Conservation (phyloP, 1,140 invertebrate species). For the Drosophila athabasca region DNA sequence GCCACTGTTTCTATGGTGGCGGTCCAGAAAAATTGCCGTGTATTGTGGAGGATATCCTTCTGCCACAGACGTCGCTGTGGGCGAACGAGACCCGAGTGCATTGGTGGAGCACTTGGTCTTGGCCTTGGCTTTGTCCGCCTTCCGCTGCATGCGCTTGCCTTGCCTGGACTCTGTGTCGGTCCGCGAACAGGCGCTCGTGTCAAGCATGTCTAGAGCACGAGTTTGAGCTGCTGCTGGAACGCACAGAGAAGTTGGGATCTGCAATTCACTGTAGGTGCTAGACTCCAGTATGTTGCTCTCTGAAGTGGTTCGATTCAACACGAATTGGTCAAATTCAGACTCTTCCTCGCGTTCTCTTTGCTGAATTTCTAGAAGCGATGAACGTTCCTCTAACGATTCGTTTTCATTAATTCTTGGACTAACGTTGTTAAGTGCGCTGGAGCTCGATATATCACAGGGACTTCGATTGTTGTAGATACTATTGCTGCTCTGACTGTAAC, state of each 20-base stretch:
- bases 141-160: conserved; percentile 64
- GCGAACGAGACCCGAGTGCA: conserved; percentile 15
- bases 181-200: conserved; percentile 61
- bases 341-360: conserved; percentile 37
- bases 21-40: conserved; percentile 68
- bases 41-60: conserved; percentile 68
- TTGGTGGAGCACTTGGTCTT: conserved; percentile 48
- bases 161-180: conserved; percentile 52
- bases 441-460: conserved; percentile 35
- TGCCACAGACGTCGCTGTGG: not conserved
- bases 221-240: not conserved
- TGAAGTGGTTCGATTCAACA: conserved; percentile 65
- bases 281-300: conserved; percentile 73
- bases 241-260: conserved; percentile 36
- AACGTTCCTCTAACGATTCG: conserved; percentile 40
- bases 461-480: conserved; percentile 49
- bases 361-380: conserved; percentile 35
- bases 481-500: conserved; percentile 54
- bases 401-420: conserved; percentile 13
- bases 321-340: conserved; percentile 66
- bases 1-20: conserved; percentile 23
- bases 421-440: not conserved
- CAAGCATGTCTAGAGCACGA: conserved; percentile 35
- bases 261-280: conserved; percentile 68
- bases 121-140: conserved; percentile 51